A percentile compares a stretch with the other conserved stretches of the same genome.
phyloP scores from a whole-genome alignment of 2,113 vertebrate genomes.

The Neolamprologus ventralis region DNA sequence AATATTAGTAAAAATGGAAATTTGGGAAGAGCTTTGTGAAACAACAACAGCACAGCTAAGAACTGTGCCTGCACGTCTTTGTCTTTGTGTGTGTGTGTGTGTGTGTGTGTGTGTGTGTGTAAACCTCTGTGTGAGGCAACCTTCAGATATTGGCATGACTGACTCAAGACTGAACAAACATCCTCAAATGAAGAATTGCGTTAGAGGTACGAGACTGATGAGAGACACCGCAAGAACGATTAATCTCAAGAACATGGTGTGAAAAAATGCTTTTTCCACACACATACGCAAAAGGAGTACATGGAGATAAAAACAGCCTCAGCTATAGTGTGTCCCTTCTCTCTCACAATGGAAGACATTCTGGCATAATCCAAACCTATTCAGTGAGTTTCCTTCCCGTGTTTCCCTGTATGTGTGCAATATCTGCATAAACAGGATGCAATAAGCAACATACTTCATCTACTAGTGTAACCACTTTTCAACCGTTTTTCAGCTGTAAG shows the following conservation, averaged over 20 bases:
- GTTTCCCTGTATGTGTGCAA: background rate
- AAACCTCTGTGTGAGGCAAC: background rate
- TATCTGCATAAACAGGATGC: slow-evolving; percentile 58
- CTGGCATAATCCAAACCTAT: slow-evolving; percentile 1
- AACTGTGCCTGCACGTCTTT: background rate
- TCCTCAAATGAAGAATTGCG: background rate
- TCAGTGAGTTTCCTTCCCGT: slow-evolving; percentile 48
- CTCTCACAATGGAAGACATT: slow-evolving; percentile 14
- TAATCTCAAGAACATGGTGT: background rate
- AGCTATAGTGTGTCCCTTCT: background rate
- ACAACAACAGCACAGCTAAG: background rate
- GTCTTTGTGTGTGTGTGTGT: background rate
- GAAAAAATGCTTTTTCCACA: background rate
- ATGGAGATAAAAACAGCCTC: background rate
- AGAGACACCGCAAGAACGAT: background rate
- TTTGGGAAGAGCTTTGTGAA: background rate
- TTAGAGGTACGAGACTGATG: background rate
- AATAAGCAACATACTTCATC: slow-evolving; percentile 15
- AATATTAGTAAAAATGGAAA: slow-evolving; percentile 11
- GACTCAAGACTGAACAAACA: background rate
- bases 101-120: background rate
- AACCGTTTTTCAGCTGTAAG: background rate
- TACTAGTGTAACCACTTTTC: slow-evolving; percentile 12
- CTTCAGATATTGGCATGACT: background rate
- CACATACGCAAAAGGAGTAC: background rate